Conservation (phyloP, 2,797 vertebrate genomes). For the Sebastiscus albofasciatus region DNA sequence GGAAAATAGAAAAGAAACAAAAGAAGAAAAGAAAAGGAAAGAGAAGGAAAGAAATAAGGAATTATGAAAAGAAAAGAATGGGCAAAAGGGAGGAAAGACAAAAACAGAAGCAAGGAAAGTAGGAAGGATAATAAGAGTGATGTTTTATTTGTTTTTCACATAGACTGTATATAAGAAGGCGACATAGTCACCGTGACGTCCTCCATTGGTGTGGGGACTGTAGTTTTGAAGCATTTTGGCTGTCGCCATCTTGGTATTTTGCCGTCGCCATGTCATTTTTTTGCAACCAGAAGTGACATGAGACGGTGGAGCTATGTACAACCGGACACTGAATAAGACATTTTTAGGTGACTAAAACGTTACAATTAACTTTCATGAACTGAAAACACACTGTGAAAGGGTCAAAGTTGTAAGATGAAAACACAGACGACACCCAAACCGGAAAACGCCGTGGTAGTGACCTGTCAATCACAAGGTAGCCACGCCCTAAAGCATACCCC, state of each 20-base stretch:
- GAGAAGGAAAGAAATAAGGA: not conserved
- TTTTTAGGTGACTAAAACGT: no score
- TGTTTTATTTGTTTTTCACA: not conserved
- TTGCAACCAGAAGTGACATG: rapidly evolving
- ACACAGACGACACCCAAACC: no score
- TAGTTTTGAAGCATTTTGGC: rapidly evolving
- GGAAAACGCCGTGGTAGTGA: rapidly evolving
- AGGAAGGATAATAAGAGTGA: not conserved
- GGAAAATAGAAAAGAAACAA: not conserved
- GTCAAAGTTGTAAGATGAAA: no score
- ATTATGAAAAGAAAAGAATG: not conserved
- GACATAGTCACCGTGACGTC: rapidly evolving
- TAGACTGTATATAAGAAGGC: no score
- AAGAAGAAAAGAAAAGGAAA: not conserved
- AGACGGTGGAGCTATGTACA: rapidly evolving
- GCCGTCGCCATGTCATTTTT: no score
- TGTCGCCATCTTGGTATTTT: no score
- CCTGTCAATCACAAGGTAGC: no score
- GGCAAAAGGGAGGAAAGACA: not conserved
- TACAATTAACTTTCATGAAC: no score
- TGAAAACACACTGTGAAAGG: no score
- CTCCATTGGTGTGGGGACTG: no score
- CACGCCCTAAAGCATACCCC: rapidly evolving
- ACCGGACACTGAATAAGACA: no score
- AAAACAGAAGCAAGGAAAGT: rapidly evolving